Base-by-base conservation (phyloP, 2,888 invertebrate species). In the Eupithecia subfuscata region DNA sequence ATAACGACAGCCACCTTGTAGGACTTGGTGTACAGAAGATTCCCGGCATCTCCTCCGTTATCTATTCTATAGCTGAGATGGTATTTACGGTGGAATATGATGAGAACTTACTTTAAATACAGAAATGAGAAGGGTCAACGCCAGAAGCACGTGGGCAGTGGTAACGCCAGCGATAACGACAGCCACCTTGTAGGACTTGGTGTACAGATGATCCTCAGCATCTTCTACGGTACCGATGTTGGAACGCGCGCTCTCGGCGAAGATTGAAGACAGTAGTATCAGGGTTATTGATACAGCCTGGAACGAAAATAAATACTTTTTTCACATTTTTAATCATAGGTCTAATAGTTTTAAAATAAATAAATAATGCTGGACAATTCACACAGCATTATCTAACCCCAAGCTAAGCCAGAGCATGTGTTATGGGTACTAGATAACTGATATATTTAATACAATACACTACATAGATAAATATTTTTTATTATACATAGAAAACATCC, bases 111-210 rank as follows among this genome's bases (percentile, higher is more conserved):
- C 93, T 89, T 88, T 90, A 37, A 78, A 83, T 0, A 84, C 85
- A 0, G 90, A 90, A 76, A 79, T 75, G 8, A 94, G 67, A 9
- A 94, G 85, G 1, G 84, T 81, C n/a, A 72, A 0, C 0, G 93
- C 93, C 8, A 94, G 85, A 25, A 89, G 56, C 0, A 91, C 84
- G 73, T 94, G 94, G 14, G 87, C 86, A 0, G 84, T 81, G 64
- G 88, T 85, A 69, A 88, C 71, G 1, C 85, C 83, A 0, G 90
- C 87, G 45, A 87, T 82, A 18, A 79, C 75, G 40, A 88, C 79
- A 2, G 86, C 75, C 72, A 89, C 84, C 78, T 80, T 83, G 86
- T 86, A 89, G 87, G 84, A 86, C 12, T 82, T 81, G 73, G 86
- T 75, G 88, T 92, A 93, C 34, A 92, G 76, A 9, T 76, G 81